Evolutionary conservation across 2,888 invertebrate genomes (phyloP).

Genomic region (Endotricha flammealis): DNA sequence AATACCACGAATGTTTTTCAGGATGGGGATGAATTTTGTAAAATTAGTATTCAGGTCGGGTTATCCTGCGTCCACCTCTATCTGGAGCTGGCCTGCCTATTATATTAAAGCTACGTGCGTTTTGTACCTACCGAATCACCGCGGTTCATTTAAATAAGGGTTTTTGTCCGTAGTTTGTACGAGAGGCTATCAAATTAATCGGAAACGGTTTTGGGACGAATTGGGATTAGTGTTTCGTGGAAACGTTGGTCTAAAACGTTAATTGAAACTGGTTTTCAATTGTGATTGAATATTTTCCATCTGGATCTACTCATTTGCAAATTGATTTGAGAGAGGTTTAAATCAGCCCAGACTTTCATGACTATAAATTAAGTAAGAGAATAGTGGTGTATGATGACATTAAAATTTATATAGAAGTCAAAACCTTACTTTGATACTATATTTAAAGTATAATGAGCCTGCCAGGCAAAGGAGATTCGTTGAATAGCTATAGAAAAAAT

Average conservation of each 20-base stretch:
- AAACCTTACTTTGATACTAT: no score
- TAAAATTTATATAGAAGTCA: no score
- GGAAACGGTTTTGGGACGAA: background rate
- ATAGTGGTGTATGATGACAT: no score
- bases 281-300: no score
- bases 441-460: no score
- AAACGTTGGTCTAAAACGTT: background rate
- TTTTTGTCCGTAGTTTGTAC: slow-evolving; percentile 17
- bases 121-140: slow-evolving; percentile 30
- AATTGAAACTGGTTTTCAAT: background rate
- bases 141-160: slow-evolving; percentile 32
- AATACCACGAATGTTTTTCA: slow-evolving; percentile 14
- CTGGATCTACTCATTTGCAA: no score
- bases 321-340: no score
- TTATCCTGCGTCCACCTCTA: slow-evolving; percentile 46
- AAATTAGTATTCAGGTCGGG: slow-evolving; percentile 60
- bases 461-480: no score
- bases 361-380: no score
- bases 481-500: no score
- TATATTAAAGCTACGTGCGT: slow-evolving; percentile 65
- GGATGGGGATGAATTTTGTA: slow-evolving; percentile 25
- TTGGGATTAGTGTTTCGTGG: background rate
- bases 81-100: slow-evolving; percentile 46
- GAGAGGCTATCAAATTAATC: slow-evolving; percentile 8
- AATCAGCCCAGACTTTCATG: no score